These are phyloP conservation scores for Tychaedon coryphoeus DNA, from an alignment of 2,113 vertebrate species.

Conservation along the genomic window DNA sequence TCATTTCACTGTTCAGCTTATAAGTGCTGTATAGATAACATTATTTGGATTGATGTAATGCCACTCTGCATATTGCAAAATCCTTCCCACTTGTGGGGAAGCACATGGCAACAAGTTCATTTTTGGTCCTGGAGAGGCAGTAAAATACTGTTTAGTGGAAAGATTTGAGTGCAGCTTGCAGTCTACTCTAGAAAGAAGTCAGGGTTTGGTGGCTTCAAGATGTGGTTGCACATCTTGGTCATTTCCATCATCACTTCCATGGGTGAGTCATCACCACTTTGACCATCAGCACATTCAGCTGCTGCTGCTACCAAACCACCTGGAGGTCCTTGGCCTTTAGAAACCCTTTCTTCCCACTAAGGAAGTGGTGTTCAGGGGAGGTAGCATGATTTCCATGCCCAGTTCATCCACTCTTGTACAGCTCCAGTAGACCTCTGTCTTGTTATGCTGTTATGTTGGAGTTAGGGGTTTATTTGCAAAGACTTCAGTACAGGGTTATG, in stretches of 20 bases:
- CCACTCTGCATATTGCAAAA: not conserved
- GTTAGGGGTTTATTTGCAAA: not conserved
- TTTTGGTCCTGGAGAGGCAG: not conserved
- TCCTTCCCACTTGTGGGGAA: not conserved
- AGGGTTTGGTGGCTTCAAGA: not conserved
- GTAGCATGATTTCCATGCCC: not conserved
- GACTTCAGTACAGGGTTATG: not conserved
- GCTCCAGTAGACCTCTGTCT: not conserved
- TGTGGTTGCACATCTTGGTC: not conserved
- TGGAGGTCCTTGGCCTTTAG: not conserved
- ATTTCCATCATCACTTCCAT: not conserved
- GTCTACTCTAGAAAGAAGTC: not conserved
- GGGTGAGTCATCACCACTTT: not conserved
- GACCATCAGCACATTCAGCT: not conserved
- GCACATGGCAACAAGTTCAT: not conserved
- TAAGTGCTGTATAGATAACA: not conserved
- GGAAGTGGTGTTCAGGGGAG: not conserved
- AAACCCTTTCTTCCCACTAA: not conserved
- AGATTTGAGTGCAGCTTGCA: not conserved
- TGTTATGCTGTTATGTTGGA: not conserved
- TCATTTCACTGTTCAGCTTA: not conserved
- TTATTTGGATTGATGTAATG: not conserved
- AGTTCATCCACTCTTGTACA: not conserved
- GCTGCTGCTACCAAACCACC: not conserved
- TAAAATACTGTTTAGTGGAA: not conserved